Evolutionary conservation across 2,888 invertebrate genomes (phyloP).

Genomic region (Cryptus armator): DNA sequence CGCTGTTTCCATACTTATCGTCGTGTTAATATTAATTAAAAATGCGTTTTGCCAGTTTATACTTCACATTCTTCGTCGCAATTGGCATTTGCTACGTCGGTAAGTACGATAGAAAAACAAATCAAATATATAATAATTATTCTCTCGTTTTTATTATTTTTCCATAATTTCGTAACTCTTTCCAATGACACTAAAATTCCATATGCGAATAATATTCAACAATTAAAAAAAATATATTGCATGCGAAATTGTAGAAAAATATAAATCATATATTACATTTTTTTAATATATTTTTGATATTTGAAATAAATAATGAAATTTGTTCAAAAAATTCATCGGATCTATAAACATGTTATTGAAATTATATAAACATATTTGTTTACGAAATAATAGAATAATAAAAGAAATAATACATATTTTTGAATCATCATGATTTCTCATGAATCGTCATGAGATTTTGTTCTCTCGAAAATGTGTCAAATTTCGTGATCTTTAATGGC

Average conservation of each 20-base stretch:
- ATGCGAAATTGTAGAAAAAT: background rate
- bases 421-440: too few relatives aligned
- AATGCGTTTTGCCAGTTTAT: background rate
- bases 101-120: background rate
- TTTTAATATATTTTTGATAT: background rate
- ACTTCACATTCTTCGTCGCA: background rate
- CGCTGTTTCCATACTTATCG: background rate
- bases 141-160: too few relatives aligned
- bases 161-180: background rate
- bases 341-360: background rate
- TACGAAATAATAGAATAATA: too few relatives aligned
- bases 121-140: too few relatives aligned
- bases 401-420: too few relatives aligned
- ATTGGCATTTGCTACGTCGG: background rate
- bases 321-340: too few relatives aligned
- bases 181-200: background rate
- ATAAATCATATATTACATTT: background rate
- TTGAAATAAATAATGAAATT: too few relatives aligned
- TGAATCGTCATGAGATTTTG: background rate
- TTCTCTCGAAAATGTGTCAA: background rate
- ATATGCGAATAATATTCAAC: background rate
- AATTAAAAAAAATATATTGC: too few relatives aligned
- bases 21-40: background rate
- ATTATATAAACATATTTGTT: background rate
- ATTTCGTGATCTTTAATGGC: background rate